phyloP scores from a whole-genome alignment of 2,797 vertebrate genomes.

The Synaphobranchus kaupii region DNA sequence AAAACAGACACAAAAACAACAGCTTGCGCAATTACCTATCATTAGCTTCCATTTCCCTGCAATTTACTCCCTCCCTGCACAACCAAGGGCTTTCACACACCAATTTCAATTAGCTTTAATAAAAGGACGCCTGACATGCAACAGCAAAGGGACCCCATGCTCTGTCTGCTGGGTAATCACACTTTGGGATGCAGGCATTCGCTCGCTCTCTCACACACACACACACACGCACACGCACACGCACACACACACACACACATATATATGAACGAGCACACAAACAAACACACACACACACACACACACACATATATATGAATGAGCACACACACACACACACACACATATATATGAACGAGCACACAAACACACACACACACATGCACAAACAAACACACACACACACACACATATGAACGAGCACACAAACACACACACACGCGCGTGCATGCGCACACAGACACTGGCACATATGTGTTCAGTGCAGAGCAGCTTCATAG shows the following conservation, averaged over 20 bases:
- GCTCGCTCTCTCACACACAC: conserved; percentile 27
- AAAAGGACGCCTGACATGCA: conserved; percentile 49
- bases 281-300: not conserved
- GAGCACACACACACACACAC: too few species aligned
- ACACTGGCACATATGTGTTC: not conserved
- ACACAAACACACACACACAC: conserved; percentile 28
- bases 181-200: conserved; percentile 41
- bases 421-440: not conserved
- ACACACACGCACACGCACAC: not conserved
- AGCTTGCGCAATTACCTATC: conserved; percentile 55
- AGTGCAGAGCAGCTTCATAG: conserved; percentile 52
- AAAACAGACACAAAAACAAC: conserved; percentile 19
- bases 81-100: conserved; percentile 61
- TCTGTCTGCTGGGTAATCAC: conserved; percentile 40
- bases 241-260: not conserved
- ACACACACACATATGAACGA: not conserved
- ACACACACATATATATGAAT: not conserved
- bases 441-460: not conserved
- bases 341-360: not conserved
- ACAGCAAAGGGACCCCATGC: conserved; percentile 42
- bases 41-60: conserved; percentile 57
- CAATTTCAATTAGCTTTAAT: conserved; percentile 57
- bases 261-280: not conserved
- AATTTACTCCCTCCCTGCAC: conserved; percentile 54
- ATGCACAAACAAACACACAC: not conserved